A percentile compares a stretch with the other conserved stretches of the same genome.
Conservation (phyloP, 2,888 invertebrate species). For the Pristionchus mayeri region DNA sequence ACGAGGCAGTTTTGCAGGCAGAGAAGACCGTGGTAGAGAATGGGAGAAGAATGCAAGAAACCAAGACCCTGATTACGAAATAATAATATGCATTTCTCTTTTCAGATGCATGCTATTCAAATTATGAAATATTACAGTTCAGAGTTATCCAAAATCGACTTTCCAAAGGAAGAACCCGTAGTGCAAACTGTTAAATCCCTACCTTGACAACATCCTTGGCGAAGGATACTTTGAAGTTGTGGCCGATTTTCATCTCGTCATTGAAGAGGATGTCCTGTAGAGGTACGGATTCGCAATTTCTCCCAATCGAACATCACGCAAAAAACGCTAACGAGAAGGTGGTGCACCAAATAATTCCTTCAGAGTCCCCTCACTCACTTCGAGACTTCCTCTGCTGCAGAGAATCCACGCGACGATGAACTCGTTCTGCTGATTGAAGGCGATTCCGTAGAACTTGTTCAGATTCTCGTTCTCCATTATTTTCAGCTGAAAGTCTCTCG, state of each 20-base stretch:
- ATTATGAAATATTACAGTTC: too few species aligned
- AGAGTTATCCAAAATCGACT: too few species aligned
- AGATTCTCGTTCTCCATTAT: slow-evolving; percentile 73
- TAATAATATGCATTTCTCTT: too few species aligned
- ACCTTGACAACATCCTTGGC: slow-evolving; percentile 75
- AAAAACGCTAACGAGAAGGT: too few species aligned
- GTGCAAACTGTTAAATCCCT: too few species aligned
- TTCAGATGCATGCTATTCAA: too few species aligned
- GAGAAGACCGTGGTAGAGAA: slow-evolving; percentile 71
- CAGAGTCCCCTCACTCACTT: slow-evolving; percentile 61
- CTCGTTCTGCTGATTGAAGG: slow-evolving; percentile 76
- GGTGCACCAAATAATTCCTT: too few species aligned
- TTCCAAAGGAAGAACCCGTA: too few species aligned
- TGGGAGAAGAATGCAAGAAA: slow-evolving; percentile 70
- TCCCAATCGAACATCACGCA: too few species aligned
- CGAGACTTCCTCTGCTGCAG: slow-evolving; percentile 73
- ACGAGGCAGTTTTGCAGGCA: slow-evolving; percentile 75
- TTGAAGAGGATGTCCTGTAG: slow-evolving; percentile 74
- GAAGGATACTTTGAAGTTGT: slow-evolving; percentile 75
- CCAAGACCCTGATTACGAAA: slow-evolving; percentile 65
- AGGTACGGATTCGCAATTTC: neutral
- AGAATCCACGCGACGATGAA: slow-evolving; percentile 74
- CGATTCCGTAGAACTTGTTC: slow-evolving; percentile 75
- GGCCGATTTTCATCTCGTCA: slow-evolving; percentile 73
- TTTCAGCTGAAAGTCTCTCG: slow-evolving; percentile 71